Evolutionary conservation across 2,888 invertebrate genomes (phyloP).

Genomic region (Zeuzera pyrina): DNA sequence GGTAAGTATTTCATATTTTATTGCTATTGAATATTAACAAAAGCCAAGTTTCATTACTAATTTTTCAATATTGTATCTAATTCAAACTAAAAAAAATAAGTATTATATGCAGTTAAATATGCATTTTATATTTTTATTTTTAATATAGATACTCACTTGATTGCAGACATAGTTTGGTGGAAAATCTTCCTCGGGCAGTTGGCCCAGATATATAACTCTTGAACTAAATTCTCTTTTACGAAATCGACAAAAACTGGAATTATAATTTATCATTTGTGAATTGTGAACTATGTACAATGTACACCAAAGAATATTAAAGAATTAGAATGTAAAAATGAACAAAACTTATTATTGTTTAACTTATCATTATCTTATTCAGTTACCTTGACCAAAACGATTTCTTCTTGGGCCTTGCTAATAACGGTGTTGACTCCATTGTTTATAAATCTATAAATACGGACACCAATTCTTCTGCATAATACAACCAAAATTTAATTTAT

Average conservation of each 20-base stretch:
- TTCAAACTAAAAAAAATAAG: too few relatives aligned
- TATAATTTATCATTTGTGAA: constrained; percentile 14
- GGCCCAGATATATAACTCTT: constrained; percentile 84
- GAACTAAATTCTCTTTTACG: constrained; percentile 82
- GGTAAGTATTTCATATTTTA: too few relatives aligned
- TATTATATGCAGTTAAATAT: too few relatives aligned
- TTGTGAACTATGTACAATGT: constrained; percentile 3
- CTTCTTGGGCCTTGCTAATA: constrained; percentile 48
- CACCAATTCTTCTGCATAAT: too few relatives aligned
- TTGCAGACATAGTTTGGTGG: constrained; percentile 97
- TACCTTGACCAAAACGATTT: constrained; percentile 67
- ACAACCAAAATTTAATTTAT: too few relatives aligned
- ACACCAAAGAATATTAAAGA: constrained; percentile 9
- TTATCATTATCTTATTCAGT: too few relatives aligned
- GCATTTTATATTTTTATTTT: too few relatives aligned
- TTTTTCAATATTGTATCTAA: too few relatives aligned
- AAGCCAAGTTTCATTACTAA: too few relatives aligned
- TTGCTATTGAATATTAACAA: too few relatives aligned
- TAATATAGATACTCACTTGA: constrained; percentile 72
- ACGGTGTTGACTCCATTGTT: constrained; percentile 57
- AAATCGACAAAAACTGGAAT: constrained; percentile 81
- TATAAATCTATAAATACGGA: too few relatives aligned
- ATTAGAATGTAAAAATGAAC: constrained; percentile 22
- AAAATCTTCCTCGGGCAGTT: constrained; percentile 85
- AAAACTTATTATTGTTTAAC: too few relatives aligned